These are phyloP conservation scores for Phalloptychus januarius DNA, from an alignment of 2,797 vertebrate genomes.

Conservation along the genomic window DNA sequence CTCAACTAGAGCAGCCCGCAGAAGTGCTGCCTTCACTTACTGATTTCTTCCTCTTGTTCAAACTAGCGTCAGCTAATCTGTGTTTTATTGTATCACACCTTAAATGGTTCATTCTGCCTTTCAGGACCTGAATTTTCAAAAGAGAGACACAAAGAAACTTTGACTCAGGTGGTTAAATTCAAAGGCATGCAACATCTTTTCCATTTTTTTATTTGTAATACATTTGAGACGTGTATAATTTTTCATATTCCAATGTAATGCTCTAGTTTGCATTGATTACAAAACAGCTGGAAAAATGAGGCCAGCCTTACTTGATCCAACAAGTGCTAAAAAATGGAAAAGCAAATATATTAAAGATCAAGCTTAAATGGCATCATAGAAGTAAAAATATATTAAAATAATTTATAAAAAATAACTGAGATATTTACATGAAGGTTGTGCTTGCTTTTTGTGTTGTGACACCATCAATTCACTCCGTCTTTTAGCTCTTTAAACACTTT, in stretches of 20 bases:
- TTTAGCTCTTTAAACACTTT: background rate
- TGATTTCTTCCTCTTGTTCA: conserved; percentile 35
- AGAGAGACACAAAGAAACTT: background rate
- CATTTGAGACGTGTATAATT: too few species aligned
- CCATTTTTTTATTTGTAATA: too few species aligned
- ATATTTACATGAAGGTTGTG: background rate
- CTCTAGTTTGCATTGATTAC: background rate
- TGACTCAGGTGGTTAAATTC: background rate
- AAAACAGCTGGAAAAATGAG: background rate
- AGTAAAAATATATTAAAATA: background rate
- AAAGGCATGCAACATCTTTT: background rate
- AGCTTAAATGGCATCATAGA: background rate
- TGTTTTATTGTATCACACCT: conserved; percentile 13
- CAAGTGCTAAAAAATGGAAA: background rate
- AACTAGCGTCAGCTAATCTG: conserved; percentile 37
- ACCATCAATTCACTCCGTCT: conserved; percentile 17
- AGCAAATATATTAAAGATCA: background rate
- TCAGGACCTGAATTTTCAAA: background rate
- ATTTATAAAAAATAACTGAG: background rate
- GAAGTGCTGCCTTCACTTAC: conserved; percentile 40
- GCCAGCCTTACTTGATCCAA: background rate
- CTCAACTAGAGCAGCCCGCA: conserved; percentile 48
- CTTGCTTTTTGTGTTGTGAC: conserved; percentile 27
- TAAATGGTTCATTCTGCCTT: background rate
- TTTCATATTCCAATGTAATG: too few species aligned